Base-by-base conservation (phyloP, 2,113 vertebrate species). In the Salvelinus namaycush region DNA sequence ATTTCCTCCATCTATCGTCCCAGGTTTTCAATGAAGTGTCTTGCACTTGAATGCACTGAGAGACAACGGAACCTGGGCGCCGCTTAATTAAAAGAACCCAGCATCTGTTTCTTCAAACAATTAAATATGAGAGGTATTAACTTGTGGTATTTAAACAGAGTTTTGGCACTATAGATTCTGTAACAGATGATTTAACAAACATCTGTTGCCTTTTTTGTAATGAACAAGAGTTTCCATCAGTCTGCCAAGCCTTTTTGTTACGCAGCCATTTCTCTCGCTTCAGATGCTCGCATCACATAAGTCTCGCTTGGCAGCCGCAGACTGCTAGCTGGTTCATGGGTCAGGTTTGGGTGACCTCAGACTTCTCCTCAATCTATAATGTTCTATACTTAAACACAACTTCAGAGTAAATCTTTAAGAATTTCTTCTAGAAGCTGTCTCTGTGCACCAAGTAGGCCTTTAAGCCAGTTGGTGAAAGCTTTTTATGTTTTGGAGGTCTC, bases 111-210 rank as follows among this genome's bases (percentile, higher is more conserved):
- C 82, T 69, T 66, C 51, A 70, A 83, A 81, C 66, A 79, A 88
- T 93, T 91, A 89, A 89, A 92, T 81, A 88, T 81, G 83, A 87
- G 83, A 64, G 82, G 83, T 80, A 89, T 88, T 84, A 88, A 87
- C 79, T 80, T 72, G 83, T 84, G 81, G 75, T 78, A 86, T 89
- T 90, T 88, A 88, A 89, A 87, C 51, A 54, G 77, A 83, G 74
- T 86, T 87, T 82, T 83, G 84, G 81, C 75, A 77, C 71, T 83
- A 80, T 83, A 81, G 77, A 77, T 93, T 89, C 87, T 83, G 90
- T 81, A 90, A 92, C 87, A 94, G 89, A 89, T 91, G 90, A 92
- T 89, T 93, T 86, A 89, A 69, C 90, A 89, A 91, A 87, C 90
- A 92, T 89, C 87, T 92, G 90, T 77, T 87, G 84, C n/a, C 78